Conservation (phyloP, 2,888 invertebrate species). For the Spisula subtruncata region DNA sequence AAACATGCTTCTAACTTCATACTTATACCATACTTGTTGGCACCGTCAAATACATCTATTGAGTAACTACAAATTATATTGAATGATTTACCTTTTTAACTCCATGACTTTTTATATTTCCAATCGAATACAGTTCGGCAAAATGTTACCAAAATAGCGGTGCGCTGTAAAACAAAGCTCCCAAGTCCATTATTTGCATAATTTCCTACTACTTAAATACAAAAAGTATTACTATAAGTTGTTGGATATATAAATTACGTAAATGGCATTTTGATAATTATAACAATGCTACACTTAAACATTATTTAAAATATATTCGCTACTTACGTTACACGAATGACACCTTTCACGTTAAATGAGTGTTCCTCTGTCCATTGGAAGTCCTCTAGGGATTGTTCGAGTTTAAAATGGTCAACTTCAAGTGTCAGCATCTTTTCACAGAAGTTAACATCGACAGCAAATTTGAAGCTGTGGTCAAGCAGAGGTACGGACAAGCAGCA, state of each 20-base stretch:
- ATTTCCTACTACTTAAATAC: too few relatives aligned
- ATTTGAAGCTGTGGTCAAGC: neutral
- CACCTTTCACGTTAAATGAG: neutral
- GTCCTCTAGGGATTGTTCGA: neutral
- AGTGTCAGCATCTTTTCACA: neutral
- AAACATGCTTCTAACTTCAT: neutral
- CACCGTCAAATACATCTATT: neutral
- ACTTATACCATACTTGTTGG: conserved; percentile 21
- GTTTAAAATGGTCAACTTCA: neutral
- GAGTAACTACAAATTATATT: too few relatives aligned
- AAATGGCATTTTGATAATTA: too few relatives aligned
- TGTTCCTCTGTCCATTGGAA: neutral
- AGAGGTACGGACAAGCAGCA: conserved; percentile 9
- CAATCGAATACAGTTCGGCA: too few relatives aligned
- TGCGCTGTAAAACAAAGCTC: too few relatives aligned
- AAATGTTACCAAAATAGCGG: too few relatives aligned
- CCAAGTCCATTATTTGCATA: too few relatives aligned
- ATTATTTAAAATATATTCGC: neutral
- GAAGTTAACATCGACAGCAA: neutral
- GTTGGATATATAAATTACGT: too few relatives aligned
- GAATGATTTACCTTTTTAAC: too few relatives aligned
- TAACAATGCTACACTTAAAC: too few relatives aligned
- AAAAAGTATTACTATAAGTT: too few relatives aligned
- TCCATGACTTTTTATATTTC: too few relatives aligned
- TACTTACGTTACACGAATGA: conserved; percentile 13